These are phyloP conservation scores for Monoplex corrugatus DNA, from an alignment of 2,888 invertebrate genomes.

Conservation along the genomic window DNA sequence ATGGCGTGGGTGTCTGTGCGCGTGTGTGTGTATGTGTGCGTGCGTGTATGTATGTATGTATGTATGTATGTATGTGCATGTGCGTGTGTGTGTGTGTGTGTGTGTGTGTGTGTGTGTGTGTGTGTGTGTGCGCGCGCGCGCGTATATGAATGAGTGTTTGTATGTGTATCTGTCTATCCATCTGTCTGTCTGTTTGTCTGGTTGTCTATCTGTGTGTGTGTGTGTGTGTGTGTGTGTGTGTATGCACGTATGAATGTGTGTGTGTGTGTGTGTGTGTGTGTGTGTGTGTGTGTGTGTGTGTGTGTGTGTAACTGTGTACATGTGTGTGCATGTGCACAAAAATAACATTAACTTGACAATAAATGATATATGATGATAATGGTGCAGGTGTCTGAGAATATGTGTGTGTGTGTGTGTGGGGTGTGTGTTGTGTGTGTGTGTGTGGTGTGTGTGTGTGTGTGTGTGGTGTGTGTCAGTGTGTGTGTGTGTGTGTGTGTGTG, in stretches of 20 bases:
- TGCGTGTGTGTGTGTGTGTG: background rate
- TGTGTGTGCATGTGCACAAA: background rate
- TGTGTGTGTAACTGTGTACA: background rate
- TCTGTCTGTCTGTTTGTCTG: background rate
- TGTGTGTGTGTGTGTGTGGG: no score
- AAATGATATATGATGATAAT: background rate
- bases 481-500: no score
- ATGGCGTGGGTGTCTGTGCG: no score
- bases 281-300: no score
- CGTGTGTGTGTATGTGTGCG: no score
- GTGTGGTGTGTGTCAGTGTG: no score
- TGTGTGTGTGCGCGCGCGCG: background rate
- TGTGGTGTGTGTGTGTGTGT: no score
- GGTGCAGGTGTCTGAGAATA: no score
- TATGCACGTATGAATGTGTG: background rate
- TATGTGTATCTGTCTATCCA: background rate
- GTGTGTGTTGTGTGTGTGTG: no score
- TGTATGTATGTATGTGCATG: background rate
- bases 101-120: background rate
- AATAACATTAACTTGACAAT: background rate
- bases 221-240: background rate
- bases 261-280: background rate
- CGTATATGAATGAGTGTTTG: background rate
- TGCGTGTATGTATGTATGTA: slow-evolving; percentile 13
- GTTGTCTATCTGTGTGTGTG: background rate